Base-by-base conservation (phyloP, 2,797 vertebrate species). In the Cyprinella venusta region DNA sequence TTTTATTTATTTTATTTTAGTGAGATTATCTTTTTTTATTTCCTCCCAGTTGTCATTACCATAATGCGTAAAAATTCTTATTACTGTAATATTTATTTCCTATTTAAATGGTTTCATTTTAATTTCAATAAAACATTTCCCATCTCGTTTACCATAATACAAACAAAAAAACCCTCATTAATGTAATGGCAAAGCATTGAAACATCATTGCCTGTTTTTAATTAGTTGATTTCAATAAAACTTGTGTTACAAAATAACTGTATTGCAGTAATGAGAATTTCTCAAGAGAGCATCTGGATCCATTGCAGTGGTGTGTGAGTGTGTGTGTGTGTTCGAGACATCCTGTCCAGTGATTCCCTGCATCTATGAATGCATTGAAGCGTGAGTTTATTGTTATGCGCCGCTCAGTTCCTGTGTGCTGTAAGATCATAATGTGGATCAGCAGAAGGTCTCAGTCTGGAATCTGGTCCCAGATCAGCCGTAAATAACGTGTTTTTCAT, bases 331-430 rank as follows among this genome's bases (percentile, higher is more conserved):
- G 36, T 13, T 33, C 1, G 63, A 2, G 45, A 65, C 26, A 2
- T 70, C 67, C 72, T 59, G 50, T 13, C 52, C 72, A 40, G 52
- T 56, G 72, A 56, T 38, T 56, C 18, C 30, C 50, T 56, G 71
- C 6, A 1, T 56, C 50, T 56, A 13, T 75, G 52, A 38, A 59
- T 59, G 72, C 72, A 16, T 76, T 59, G 4, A 59, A 0, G 52
- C 21, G 21, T 54, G 50, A 38, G 30, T 74, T 71, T 45, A 45
- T 45, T 19, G 69, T 74, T 36, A n/a, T 19, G 18, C 19, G 16
- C 18, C 4, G 16, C 64, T 63, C 45, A 16, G 26, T 33, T 64
- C 61, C 42, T 48, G 68, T 13, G 38, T 13, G 40, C 38, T 24
- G 52, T 48, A 33, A 10, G 38, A 71, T 68, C 63, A 24, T 40